These are phyloP conservation scores for Lymantria monacha DNA, from an alignment of 2,888 invertebrate genomes.

Conservation along the genomic window DNA sequence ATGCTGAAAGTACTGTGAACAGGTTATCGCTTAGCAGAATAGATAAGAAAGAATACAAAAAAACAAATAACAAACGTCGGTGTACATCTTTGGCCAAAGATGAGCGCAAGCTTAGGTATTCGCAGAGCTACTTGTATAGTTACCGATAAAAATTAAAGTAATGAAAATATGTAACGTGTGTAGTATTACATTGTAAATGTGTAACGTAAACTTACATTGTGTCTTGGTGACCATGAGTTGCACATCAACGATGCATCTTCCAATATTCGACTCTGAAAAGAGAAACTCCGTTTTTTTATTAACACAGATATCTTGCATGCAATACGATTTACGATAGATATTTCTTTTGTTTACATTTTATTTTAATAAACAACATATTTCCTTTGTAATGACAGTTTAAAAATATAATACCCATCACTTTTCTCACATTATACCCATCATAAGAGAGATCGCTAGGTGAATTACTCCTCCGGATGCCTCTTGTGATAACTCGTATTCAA, in stretches of 20 bases:
- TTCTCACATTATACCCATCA: too few relatives aligned
- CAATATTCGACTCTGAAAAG: conserved; percentile 92
- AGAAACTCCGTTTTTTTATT: conserved; percentile 50
- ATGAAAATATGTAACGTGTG: background rate
- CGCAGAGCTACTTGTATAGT: conserved; percentile 40
- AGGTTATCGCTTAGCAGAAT: conserved; percentile 22
- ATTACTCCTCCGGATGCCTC: too few relatives aligned
- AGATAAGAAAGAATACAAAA: background rate
- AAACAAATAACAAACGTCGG: conserved; percentile 1
- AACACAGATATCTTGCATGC: conserved; percentile 39
- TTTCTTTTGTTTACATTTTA: too few relatives aligned
- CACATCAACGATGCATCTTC: conserved; percentile 95
- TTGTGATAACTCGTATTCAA: too few relatives aligned
- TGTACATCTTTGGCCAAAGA: conserved; percentile 73
- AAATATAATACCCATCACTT: too few relatives aligned
- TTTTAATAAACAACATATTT: too few relatives aligned
- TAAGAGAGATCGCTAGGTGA: too few relatives aligned
- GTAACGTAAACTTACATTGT: conserved; percentile 87
- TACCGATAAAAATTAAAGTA: conserved; percentile 10
- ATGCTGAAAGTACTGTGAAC: conserved; percentile 1
- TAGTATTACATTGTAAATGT: background rate
- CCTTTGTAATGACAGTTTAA: too few relatives aligned
- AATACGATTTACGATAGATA: too few relatives aligned
- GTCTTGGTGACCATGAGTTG: conserved; percentile 95
- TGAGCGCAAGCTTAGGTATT: conserved; percentile 48